Conservation (phyloP, 2,888 invertebrate genomes). For the Adelphocoris suturalis region DNA sequence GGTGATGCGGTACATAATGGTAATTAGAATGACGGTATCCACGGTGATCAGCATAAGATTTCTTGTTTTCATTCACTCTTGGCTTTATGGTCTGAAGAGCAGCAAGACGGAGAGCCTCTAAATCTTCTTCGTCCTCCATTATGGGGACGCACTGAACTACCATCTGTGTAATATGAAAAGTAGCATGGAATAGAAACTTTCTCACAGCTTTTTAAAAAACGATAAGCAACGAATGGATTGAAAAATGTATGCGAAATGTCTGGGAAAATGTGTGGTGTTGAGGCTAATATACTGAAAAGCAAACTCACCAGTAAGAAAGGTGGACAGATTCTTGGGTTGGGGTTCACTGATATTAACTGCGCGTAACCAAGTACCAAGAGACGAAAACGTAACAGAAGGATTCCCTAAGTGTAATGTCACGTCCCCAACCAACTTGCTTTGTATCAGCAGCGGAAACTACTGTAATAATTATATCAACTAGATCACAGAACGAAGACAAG, state of each 20-base stretch:
- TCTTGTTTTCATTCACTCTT: conserved; percentile 37
- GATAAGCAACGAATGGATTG: too few relatives aligned
- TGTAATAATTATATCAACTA: background rate
- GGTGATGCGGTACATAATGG: conserved; percentile 6
- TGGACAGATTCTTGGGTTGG: background rate
- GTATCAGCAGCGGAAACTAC: background rate
- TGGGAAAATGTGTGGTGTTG: too few relatives aligned
- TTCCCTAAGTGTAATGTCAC: background rate
- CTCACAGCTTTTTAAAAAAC: too few relatives aligned
- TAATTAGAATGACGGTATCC: conserved; percentile 4
- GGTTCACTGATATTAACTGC: too few relatives aligned
- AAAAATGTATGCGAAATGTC: too few relatives aligned
- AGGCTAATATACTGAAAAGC: too few relatives aligned
- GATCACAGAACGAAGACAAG: background rate
- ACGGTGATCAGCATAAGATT: conserved; percentile 18
- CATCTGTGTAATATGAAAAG: background rate
- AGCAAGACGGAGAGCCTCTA: conserved; percentile 73
- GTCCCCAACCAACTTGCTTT: background rate
- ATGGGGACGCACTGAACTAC: conserved; percentile 28
- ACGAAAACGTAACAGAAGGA: too few relatives aligned
- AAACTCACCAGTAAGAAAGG: background rate
- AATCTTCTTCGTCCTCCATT: conserved; percentile 74
- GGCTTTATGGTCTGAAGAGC: conserved; percentile 73
- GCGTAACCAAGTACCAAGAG: too few relatives aligned
- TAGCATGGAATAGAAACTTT: too few relatives aligned